Evolutionary conservation across 2,113 vertebrate genomes (phyloP).

Genomic region (Centropristis striata): DNA sequence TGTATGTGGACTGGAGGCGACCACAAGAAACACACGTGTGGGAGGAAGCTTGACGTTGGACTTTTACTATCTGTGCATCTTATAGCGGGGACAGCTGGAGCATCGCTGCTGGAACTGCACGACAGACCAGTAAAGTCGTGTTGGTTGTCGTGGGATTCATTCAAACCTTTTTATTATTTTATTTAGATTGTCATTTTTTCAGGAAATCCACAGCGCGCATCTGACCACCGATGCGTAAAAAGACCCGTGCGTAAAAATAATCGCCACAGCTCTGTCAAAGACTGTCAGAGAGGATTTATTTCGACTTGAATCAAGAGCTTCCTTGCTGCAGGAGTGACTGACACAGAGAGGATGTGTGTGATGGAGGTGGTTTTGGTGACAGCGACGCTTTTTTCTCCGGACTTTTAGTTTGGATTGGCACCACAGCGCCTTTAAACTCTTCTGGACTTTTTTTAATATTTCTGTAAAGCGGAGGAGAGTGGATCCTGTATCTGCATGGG

Average conservation of each 20-base stretch:
- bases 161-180: neutral
- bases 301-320: constrained; percentile 31
- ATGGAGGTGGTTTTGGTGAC: constrained; percentile 59
- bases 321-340: constrained; percentile 34
- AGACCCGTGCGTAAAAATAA: constrained; percentile 63
- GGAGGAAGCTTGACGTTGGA: constrained; percentile 79
- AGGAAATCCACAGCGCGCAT: constrained; percentile 12
- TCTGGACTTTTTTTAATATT: constrained; percentile 9
- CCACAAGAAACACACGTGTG: constrained; percentile 82
- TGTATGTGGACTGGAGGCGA: constrained; percentile 68
- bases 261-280: neutral
- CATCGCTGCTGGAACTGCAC: constrained; percentile 30
- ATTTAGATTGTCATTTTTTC: neutral
- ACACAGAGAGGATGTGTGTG: constrained; percentile 55
- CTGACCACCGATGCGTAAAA: constrained; percentile 57
- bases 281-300: constrained; percentile 45
- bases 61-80: constrained; percentile 56
- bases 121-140: constrained; percentile 12
- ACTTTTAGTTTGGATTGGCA: constrained; percentile 66
- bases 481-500: constrained; percentile 51
- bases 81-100: constrained; percentile 37
- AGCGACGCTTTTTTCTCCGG: constrained; percentile 42
- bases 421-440: constrained; percentile 39
- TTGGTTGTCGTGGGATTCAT: constrained; percentile 16
- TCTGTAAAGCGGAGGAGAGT: constrained; percentile 25